Conservation (phyloP, 2,113 vertebrate genomes). For the Eulemur rufifrons region DNA sequence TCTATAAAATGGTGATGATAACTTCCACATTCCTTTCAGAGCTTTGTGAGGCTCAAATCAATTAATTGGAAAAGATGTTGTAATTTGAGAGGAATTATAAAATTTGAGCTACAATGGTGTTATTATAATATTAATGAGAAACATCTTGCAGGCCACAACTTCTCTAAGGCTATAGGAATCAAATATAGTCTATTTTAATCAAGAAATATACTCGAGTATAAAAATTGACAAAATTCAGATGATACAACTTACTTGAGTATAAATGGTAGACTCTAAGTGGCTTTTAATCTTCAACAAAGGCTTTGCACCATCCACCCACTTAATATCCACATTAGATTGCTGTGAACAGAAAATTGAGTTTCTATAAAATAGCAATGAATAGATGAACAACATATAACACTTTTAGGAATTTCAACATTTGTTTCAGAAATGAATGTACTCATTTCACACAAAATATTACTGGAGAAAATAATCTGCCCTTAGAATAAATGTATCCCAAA, state of each 20-base stretch:
- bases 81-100: neutral
- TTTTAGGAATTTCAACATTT: neutral
- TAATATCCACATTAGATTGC: constrained; percentile 89
- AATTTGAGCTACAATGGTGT: neutral
- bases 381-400: neutral
- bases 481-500: constrained; percentile 4
- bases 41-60: neutral
- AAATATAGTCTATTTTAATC: neutral
- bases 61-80: neutral
- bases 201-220: constrained; percentile 26
- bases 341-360: constrained; percentile 75
- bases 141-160: neutral
- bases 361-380: neutral
- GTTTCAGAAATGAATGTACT: neutral
- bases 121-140: neutral
- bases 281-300: constrained; percentile 93
- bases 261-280: constrained; percentile 94
- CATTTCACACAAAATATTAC: neutral
- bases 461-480: constrained; percentile 11
- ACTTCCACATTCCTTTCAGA: neutral
- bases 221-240: neutral
- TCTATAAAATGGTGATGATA: neutral
- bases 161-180: neutral
- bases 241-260: constrained; percentile 90
- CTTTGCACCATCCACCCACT: constrained; percentile 97